Percentiles rank a stretch among this genome's conserved stretches.
Evolutionary conservation across 2,113 vertebrate species (phyloP).

Genomic region (Amblyornis subalaris): DNA sequence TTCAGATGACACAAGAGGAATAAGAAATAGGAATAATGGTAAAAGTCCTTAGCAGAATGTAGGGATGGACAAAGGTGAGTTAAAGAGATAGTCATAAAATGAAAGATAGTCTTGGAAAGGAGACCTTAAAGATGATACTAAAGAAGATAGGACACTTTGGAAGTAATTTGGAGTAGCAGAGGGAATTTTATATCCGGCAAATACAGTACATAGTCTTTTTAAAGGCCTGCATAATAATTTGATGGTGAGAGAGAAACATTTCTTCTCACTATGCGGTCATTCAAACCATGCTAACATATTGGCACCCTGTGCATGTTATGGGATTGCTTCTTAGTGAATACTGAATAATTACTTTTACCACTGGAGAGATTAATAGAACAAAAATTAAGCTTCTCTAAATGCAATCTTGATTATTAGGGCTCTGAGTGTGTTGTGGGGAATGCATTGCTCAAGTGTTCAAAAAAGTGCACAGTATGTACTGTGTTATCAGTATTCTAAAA

Average conservation of each 20-base stretch:
- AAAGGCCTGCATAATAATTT: constrained; percentile 6
- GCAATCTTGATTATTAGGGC: constrained; percentile 37
- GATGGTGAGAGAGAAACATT: background rate
- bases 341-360: constrained; percentile 44
- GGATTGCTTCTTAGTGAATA: constrained; percentile 32
- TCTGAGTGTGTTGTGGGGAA: background rate
- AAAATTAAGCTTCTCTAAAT: constrained; percentile 53
- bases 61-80: background rate
- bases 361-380: constrained; percentile 48
- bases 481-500: constrained; percentile 50
- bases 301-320: constrained; percentile 24
- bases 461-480: constrained; percentile 41
- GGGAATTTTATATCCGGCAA: background rate
- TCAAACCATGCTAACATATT: constrained; percentile 15
- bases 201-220: background rate
- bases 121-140: background rate
- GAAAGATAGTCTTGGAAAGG: background rate
- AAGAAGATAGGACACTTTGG: background rate
- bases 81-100: background rate
- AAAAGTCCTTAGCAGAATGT: background rate
- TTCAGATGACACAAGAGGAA: background rate
- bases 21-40: background rate
- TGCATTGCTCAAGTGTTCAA: constrained; percentile 14
- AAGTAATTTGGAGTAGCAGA: background rate
- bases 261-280: constrained; percentile 35